Evolutionary conservation across 2,888 invertebrate genomes (phyloP), one percentile per base, ranked within the genome.

Genomic region (Tetragonisca angustula): DNA sequence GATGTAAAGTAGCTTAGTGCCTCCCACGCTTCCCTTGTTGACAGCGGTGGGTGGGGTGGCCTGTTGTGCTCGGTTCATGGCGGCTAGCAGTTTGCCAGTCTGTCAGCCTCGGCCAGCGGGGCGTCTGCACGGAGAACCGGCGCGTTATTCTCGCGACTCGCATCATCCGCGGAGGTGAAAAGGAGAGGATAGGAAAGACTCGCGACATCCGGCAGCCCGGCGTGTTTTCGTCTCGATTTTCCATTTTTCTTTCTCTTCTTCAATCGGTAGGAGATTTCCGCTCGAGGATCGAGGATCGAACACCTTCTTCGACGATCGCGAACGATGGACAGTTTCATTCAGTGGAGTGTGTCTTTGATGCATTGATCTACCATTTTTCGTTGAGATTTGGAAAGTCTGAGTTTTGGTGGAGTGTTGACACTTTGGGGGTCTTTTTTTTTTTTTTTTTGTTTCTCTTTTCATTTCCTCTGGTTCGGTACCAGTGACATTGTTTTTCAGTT

Each of bases 1-100:
- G 82, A 90, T 90, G 76, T 81, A 88, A 90, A 92, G 92, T 92
- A 88, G 91, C 91, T 91, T 90, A 90, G 89, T 89, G 89, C 91
- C 92, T 92, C 92, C 92, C 92, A 92, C 92, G 90, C 92, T 90
- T 89, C 84, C 87, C 87, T 89, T 90, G 84, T 89, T 91, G 88
- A 89, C 89, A 91, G 89, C 79, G 81, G 85, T 90, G 90, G 92
- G 92, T 91, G 91, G 92, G 91, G 91, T 90, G 84, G 80, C 49
- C 79, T 79, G 76, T 90, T 90, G 90, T 90, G 90, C 89, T 91
- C 87, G 90, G 89, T 91, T 91, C 89, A 90, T 91, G 91, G 91
- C 90, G 89, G 87, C 85, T 84, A 89, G 86, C 88, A 90, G 91
- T 91, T 89, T 87, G 91, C 88, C 91, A 91, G 92, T 91, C 84